These are phyloP conservation scores for Nematostella vectensis DNA, from an alignment of 92 coral and sea anemone genomes.

Conservation along the genomic window DNA sequence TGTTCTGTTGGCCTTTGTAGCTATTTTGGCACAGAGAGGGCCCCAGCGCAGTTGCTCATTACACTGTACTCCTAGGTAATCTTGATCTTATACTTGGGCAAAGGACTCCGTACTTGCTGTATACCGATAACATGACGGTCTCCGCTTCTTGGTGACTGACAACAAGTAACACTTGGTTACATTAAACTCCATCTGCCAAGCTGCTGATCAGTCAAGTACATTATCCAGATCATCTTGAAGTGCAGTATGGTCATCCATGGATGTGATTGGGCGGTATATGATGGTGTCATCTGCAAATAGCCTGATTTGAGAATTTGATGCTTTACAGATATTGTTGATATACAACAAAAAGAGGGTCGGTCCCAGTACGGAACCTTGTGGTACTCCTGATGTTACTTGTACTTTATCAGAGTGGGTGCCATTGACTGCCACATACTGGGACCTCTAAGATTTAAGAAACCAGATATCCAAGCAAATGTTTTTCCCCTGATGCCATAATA, in stretches of 20 bases:
- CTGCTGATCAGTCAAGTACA: neutral
- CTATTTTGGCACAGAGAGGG: neutral
- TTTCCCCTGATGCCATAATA: slow-evolving; percentile 29
- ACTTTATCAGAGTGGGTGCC: slow-evolving; percentile 13
- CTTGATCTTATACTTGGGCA: neutral
- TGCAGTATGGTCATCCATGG: neutral
- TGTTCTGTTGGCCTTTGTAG: neutral
- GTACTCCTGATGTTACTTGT: slow-evolving; percentile 14
- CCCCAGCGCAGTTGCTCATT: neutral
- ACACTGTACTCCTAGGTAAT: neutral
- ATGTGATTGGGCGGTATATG: slow-evolving; percentile 4
- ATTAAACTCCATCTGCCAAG: slow-evolving; percentile 21
- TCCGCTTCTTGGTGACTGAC: slow-evolving; percentile 14
- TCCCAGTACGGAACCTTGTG: slow-evolving; percentile 23
- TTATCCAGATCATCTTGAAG: slow-evolving; percentile 13
- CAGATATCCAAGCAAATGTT: slow-evolving; percentile 15
- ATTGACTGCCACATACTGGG: slow-evolving; percentile 27
- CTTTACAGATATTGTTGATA: slow-evolving; percentile 5
- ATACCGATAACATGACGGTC: slow-evolving; percentile 1
- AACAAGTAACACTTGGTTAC: slow-evolving; percentile 7
- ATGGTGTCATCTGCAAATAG: slow-evolving; percentile 17
- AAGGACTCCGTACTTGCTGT: neutral
- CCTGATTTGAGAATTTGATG: neutral
- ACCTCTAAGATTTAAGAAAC: slow-evolving; percentile 16
- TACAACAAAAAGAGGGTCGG: slow-evolving; percentile 18